These are phyloP conservation scores for Mystacornis crossleyi DNA, from an alignment of 2,113 vertebrate species.

Conservation along the genomic window DNA sequence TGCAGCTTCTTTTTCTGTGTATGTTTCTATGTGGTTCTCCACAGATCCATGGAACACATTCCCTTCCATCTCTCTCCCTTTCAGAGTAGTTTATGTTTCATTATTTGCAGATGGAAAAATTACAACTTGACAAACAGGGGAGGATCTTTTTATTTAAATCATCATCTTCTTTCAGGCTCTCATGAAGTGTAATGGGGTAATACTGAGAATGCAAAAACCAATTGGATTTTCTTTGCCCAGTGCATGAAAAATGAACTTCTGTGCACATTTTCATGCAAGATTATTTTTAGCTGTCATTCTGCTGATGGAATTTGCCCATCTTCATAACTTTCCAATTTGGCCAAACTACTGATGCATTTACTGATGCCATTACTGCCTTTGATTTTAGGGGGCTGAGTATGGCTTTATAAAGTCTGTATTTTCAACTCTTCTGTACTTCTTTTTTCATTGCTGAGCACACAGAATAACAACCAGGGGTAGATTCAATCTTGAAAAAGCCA, in stretches of 20 bases:
- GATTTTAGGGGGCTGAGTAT: conserved; percentile 37
- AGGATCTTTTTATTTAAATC: conserved; percentile 67
- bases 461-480: conserved; percentile 66
- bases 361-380: conserved; percentile 55
- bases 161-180: conserved; percentile 21
- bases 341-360: conserved; percentile 51
- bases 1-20: conserved; percentile 68
- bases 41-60: conserved; percentile 60
- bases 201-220: conserved; percentile 49
- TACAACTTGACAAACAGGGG: conserved; percentile 60
- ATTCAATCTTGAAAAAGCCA: conserved; percentile 73
- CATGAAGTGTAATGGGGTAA: conserved; percentile 40
- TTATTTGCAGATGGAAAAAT: conserved; percentile 68
- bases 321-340: conserved; percentile 35
- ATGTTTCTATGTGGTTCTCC: conserved; percentile 69
- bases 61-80: conserved; percentile 39
- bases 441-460: conserved; percentile 57
- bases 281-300: conserved; percentile 51
- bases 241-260: neutral
- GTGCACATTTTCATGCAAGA: neutral
- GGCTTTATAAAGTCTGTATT: conserved; percentile 26
- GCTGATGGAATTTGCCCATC: conserved; percentile 23
- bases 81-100: conserved; percentile 59
- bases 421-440: conserved; percentile 52
- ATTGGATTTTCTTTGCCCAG: neutral